Percentiles rank a stretch among this genome's conserved stretches.
These are phyloP conservation scores for Saccostrea echinata DNA, from an alignment of 1,140 invertebrate species.

Conservation along the genomic window DNA sequence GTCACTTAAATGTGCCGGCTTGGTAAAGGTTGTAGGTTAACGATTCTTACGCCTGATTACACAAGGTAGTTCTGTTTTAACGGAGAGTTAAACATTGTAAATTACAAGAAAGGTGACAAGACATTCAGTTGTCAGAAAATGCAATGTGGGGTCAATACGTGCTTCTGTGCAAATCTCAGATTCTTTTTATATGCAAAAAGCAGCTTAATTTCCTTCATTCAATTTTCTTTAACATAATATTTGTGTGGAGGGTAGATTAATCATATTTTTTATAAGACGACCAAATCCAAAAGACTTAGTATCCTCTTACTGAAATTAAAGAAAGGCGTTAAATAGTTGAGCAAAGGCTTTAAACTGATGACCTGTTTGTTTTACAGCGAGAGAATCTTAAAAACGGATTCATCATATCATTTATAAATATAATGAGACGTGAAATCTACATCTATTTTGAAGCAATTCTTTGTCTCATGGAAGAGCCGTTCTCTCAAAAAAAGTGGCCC, in stretches of 20 bases:
- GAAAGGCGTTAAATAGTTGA: neutral
- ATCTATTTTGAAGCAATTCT: neutral
- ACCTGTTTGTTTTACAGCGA: neutral
- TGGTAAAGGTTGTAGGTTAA: slow-evolving; percentile 13
- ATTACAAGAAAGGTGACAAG: slow-evolving; percentile 6
- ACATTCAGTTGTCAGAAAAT: slow-evolving; percentile 6
- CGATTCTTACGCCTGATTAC: slow-evolving; percentile 16
- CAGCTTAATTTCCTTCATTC: no score
- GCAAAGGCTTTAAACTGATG: neutral
- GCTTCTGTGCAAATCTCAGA: slow-evolving; percentile 14
- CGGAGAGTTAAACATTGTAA: slow-evolving; percentile 30
- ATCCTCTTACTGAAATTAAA: neutral
- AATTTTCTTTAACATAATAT: no score
- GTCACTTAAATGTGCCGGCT: neutral
- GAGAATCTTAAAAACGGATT: neutral
- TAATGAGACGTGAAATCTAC: slow-evolving; percentile 7
- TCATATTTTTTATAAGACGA: no score
- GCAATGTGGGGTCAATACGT: slow-evolving; percentile 1
- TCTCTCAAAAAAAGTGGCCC: neutral
- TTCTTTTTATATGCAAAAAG: neutral
- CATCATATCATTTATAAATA: neutral
- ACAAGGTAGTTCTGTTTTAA: slow-evolving; percentile 23
- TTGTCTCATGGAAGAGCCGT: neutral
- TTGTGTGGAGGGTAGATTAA: no score
- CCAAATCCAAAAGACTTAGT: no score